Evolutionary conservation across 53 echinoderm and acorn worm species (phyloP).

Genomic region (Holothuria leucospilota): DNA sequence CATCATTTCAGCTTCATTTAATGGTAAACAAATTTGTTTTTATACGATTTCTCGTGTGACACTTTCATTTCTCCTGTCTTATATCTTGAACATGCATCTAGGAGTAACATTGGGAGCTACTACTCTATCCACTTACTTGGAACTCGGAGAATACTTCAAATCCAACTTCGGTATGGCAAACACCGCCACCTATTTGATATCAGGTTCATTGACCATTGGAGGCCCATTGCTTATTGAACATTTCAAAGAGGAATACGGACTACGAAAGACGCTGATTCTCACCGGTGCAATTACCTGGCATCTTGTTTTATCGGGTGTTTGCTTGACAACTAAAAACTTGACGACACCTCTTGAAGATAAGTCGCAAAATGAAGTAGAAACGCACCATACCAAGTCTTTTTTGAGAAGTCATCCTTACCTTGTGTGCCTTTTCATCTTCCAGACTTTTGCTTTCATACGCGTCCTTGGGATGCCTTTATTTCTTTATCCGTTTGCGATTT

Average conservation of each 20-base stretch:
- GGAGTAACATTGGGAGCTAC: no score
- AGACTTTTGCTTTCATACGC: neutral
- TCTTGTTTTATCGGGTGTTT: neutral
- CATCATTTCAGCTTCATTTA: no score
- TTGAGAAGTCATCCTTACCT: neutral
- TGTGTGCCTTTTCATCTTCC: neutral
- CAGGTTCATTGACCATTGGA: neutral
- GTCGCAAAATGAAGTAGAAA: neutral
- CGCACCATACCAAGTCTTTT: neutral
- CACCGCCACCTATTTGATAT: neutral
- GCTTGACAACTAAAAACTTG: neutral
- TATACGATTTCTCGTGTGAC: no score
- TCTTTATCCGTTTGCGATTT: neutral
- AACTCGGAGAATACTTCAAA: conserved; percentile 19
- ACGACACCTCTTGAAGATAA: no score
- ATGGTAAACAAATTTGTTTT: no score
- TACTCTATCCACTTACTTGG: neutral
- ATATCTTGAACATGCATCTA: no score
- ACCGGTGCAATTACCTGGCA: conserved; percentile 10
- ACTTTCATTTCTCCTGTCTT: no score
- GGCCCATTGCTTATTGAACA: neutral
- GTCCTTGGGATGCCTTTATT: neutral
- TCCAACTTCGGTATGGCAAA: conserved; percentile 11
- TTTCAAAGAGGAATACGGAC: neutral
- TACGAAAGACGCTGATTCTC: conserved; percentile 5